phyloP scores from a whole-genome alignment of 2,888 invertebrate species.

The Clitarchus hookeri region DNA sequence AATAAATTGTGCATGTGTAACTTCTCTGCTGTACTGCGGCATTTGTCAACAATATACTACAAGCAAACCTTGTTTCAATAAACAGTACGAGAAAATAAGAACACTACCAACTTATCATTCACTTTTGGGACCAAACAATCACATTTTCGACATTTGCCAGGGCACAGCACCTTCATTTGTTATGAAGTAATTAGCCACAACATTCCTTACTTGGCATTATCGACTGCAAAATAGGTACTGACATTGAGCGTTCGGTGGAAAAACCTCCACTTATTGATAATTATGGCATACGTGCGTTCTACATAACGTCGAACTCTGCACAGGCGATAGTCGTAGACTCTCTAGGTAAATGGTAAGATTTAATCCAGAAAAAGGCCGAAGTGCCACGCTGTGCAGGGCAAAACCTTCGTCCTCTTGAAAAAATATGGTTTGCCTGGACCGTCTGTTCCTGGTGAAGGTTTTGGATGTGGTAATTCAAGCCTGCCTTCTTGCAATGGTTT shows the following conservation, averaged over 20 bases:
- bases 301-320: slow-evolving; percentile 45
- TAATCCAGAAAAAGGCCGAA: slow-evolving; percentile 32
- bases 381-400: slow-evolving; percentile 26
- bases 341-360: slow-evolving; percentile 34
- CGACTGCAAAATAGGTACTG: slow-evolving; percentile 41
- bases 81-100: too few species aligned
- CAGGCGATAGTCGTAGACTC: slow-evolving; percentile 43
- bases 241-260: slow-evolving; percentile 46
- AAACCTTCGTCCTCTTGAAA: slow-evolving; percentile 37
- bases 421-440: slow-evolving; percentile 22
- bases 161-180: slow-evolving; percentile 36
- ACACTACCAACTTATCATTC: too few species aligned
- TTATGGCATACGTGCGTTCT: slow-evolving; percentile 48
- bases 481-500: background rate
- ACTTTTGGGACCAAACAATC: background rate
- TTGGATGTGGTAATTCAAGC: too few species aligned
- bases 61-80: too few species aligned
- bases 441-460: slow-evolving; percentile 7
- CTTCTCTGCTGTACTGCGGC: too few species aligned
- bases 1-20: too few species aligned
- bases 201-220: slow-evolving; percentile 44
- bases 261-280: slow-evolving; percentile 48
- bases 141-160: slow-evolving; percentile 42
- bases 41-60: too few species aligned
- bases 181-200: slow-evolving; percentile 39